A percentile compares a stretch with the other conserved stretches of the same genome.
phyloP scores from a whole-genome alignment of 2,888 invertebrate species.

The Metalampra italica region DNA sequence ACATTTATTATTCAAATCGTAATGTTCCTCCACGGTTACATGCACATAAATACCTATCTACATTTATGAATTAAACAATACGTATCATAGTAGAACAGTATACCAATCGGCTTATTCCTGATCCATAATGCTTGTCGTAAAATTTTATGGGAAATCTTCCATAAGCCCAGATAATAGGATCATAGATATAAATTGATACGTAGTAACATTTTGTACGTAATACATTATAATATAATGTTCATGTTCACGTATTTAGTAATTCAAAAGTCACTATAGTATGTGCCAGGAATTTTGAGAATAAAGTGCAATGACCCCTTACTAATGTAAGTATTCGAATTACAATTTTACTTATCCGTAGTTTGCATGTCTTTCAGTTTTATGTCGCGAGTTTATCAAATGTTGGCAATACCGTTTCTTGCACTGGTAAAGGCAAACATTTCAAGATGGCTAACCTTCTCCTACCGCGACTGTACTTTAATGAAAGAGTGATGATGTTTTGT shows the following conservation, averaged over 20 bases:
- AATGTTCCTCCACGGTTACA: background rate
- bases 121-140: slow-evolving; percentile 53
- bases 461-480: too few relatives aligned
- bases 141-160: slow-evolving; percentile 62
- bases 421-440: too few relatives aligned
- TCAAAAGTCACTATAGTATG: background rate
- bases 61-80: background rate
- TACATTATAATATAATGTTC: background rate
- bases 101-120: slow-evolving; percentile 43
- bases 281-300: too few relatives aligned
- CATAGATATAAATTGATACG: slow-evolving; percentile 23
- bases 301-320: too few relatives aligned
- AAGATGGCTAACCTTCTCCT: too few relatives aligned
- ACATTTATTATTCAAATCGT: background rate
- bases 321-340: too few relatives aligned
- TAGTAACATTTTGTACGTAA: background rate
- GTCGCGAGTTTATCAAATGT: too few relatives aligned
- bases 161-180: slow-evolving; percentile 50
- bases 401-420: too few relatives aligned
- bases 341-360: too few relatives aligned
- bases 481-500: background rate
- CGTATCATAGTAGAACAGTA: slow-evolving; percentile 20
- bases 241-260: background rate
- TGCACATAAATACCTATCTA: background rate
- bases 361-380: too few relatives aligned